Base-by-base conservation (phyloP, 1,140 invertebrate species). In the Nixonia krombeini region DNA sequence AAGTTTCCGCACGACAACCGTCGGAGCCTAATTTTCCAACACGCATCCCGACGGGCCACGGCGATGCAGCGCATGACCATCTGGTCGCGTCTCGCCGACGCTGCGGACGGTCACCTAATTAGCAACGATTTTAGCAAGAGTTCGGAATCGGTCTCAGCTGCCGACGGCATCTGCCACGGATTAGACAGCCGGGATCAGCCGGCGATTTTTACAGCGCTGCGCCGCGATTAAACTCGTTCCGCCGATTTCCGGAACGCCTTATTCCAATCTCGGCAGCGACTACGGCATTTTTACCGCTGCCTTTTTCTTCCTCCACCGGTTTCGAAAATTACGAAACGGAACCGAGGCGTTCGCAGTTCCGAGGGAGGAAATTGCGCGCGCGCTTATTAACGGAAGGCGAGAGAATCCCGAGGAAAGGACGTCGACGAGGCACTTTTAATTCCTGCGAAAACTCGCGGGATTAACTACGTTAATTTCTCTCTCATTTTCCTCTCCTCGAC, bases 401-500 rank as follows among this genome's bases (percentile, higher is more conserved):
- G 55, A 61, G 57, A 70, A 65, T 63, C 61, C 61, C 57, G 59
- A 61, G 63, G 55, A 75, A 68, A 70, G 63, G 63, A 65, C 69
- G 50, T 47, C 55, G 56, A 61, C 62, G 41, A 73, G 72, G 58
- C 65, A 78, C 74, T 78, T 76, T 78, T 76, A 78, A 78, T 76
- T 68, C 68, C 55, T 56, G 38, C 44, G 63, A 76, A 65, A 70
- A 78, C 70, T 59, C 66, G 25, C 64, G 57, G 52, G 69, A 67
- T 76, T 78, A 74, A 78, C 41, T 61, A 58, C 52, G 75, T 78
- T 78, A 78, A 77, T 75, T 75, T 74, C 70, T 74, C 71, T 75
- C 63, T 35, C 58, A 50, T 55, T 62, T 62, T 68, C 49, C 26
- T 44, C 52, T 51, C 33, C 16, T 31, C 21, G n/a, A 15, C 51